Conservation (phyloP, 1,140 invertebrate genomes). For the Drosophila santomea region DNA sequence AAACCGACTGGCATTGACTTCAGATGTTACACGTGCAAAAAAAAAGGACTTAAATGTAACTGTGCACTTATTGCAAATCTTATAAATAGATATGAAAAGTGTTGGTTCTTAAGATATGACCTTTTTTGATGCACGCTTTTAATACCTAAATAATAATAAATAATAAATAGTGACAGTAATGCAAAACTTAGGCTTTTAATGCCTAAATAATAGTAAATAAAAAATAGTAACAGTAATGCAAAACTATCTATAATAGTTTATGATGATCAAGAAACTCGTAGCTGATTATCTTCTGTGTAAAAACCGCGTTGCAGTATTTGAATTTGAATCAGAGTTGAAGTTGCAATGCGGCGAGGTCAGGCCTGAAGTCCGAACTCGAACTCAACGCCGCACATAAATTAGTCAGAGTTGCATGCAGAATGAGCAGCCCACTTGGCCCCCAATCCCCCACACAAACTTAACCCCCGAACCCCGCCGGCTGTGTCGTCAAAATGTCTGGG, state of each 20-base stretch:
- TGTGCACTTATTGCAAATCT: neutral
- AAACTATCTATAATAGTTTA: no score
- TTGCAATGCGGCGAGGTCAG: conserved; percentile 43
- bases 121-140: no score
- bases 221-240: no score
- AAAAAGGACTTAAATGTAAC: no score
- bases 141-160: no score
- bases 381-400: conserved; percentile 55
- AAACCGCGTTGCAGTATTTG: conserved; percentile 10
- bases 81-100: no score
- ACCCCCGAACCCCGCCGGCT: neutral
- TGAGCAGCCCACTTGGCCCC: conserved; percentile 39
- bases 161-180: no score
- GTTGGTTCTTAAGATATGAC: no score
- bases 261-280: no score
- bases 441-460: neutral
- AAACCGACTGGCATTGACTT: conserved; percentile 61
- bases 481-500: conserved; percentile 76
- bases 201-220: no score
- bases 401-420: conserved; percentile 67
- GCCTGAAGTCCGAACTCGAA: conserved; percentile 28
- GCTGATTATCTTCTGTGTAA: neutral
- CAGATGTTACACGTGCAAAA: neutral
- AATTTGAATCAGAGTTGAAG: conserved; percentile 40
- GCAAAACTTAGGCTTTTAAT: no score